Evolutionary conservation across 2,113 vertebrate genomes (phyloP).

Genomic region (Istiophorus platypterus): DNA sequence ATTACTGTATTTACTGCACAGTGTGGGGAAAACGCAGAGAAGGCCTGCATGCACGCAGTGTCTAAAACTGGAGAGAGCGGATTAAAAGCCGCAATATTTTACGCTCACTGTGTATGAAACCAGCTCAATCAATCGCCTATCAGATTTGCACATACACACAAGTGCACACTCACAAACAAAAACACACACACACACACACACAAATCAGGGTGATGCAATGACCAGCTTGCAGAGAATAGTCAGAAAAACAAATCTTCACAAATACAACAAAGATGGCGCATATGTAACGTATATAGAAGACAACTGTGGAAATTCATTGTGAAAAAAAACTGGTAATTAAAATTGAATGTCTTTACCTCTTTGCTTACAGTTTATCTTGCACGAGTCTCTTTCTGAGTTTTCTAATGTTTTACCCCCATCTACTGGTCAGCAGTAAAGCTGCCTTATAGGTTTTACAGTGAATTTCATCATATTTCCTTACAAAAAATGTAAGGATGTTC

Average conservation of each 20-base stretch:
- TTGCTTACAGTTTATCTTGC: not conserved
- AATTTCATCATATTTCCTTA: not conserved
- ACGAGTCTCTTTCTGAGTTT: not conserved
- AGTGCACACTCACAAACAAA: not conserved
- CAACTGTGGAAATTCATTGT: not conserved
- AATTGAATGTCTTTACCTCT: not conserved
- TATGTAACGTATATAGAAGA: not conserved
- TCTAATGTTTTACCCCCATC: constrained; percentile 64
- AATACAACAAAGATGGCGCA: not conserved
- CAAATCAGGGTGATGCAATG: not conserved
- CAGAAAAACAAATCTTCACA: not conserved
- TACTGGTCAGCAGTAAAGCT: constrained; percentile 56
- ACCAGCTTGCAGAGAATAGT: too few species aligned
- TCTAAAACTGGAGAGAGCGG: not conserved
- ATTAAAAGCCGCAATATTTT: not conserved
- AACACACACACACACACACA: not conserved
- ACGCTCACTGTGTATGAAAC: not conserved
- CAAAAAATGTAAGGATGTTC: not conserved
- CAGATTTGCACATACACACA: not conserved
- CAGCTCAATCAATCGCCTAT: not conserved
- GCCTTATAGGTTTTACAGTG: not conserved
- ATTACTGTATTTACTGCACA: not conserved
- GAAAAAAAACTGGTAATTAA: not conserved
- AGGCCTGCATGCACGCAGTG: not conserved
- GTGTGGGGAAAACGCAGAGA: not conserved